phyloP scores from a whole-genome alignment of 92 coral and sea anemone species.

The Anthopleura xanthogrammica region DNA sequence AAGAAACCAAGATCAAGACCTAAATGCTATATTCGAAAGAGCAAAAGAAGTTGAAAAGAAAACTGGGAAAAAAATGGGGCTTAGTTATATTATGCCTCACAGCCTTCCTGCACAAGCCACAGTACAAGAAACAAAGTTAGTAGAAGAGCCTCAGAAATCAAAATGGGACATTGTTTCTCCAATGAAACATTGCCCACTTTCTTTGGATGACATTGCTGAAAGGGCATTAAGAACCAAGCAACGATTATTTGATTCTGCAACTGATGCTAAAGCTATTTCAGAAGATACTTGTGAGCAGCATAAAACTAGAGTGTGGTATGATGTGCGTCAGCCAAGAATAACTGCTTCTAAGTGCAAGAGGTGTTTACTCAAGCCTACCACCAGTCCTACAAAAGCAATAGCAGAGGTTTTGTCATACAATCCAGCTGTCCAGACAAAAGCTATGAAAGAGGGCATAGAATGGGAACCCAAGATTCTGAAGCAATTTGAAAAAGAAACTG shows the following conservation, averaged over 20 bases:
- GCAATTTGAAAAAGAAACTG: constrained; percentile 45
- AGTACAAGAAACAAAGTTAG: neutral
- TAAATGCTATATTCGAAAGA: constrained; percentile 38
- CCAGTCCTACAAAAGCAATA: constrained; percentile 59
- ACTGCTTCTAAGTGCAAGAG: constrained; percentile 64
- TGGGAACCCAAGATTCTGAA: constrained; percentile 41
- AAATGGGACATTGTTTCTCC: constrained; percentile 47
- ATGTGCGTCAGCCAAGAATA: neutral
- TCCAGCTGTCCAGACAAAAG: constrained; percentile 34
- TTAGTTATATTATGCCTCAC: constrained; percentile 51
- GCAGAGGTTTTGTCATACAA: constrained; percentile 49
- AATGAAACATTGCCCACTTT: constrained; percentile 37
- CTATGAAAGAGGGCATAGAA: constrained; percentile 64
- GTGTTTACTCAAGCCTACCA: constrained; percentile 41
- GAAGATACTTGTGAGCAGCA: neutral
- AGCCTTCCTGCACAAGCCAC: constrained; percentile 30
- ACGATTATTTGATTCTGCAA: constrained; percentile 24
- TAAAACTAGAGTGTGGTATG: neutral
- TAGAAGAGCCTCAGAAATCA: constrained; percentile 40
- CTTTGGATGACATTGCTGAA: neutral
- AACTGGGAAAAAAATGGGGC: constrained; percentile 64
- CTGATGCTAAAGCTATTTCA: neutral
- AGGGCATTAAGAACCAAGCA: constrained; percentile 44
- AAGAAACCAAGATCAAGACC: constrained; percentile 4
- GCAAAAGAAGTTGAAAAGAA: constrained; percentile 48